Evolutionary conservation across 2,888 invertebrate species (phyloP), one percentile per base, ranked within the genome.

Genomic region (Erannis defoliaria): DNA sequence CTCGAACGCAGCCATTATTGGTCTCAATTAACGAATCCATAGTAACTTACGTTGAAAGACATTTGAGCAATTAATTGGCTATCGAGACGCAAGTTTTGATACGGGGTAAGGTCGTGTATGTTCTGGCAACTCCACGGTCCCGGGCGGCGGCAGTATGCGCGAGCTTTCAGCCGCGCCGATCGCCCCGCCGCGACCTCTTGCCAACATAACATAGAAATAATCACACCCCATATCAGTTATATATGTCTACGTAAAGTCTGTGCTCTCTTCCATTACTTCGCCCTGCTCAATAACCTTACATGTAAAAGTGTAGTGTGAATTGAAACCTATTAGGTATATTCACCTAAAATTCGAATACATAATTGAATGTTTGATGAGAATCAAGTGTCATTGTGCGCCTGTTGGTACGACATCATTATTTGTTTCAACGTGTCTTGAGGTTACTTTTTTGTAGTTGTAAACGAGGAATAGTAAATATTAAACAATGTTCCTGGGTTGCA

Each of bases 121-220:
- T 64, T 66, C 68, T 80, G 88, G 89, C 83, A 91, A 88, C 86
- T 79, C 83, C 43, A 67, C 55, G 67, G 55, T 74, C 90, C 90
- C 90, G 91, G 91, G 91, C 88, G 84, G 83, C 86, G 89, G 83
- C 91, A 92, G 92, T 92, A 80, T 88, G 88, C 91, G 91, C 92
- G 89, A 88, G 84, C 75, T 80, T 75, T 70, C 78, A 64, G 75
- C 85, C 84, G 86, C 83, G 83, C 81, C 84, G 81, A 82, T 78
- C 90, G 90, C 77, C 74, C 69, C 73, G 69, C 70, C 70, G 71
- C 81, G 75, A 66, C 72, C 77, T 81, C 80, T 84, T 26, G 49
- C 38, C 38, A 37, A 46, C 45, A 59, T 51, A 71, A 65, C 65
- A 66, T 66, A 72, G 59, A 68, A 50, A 53, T 46, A 72, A 71